phyloP scores from a whole-genome alignment of 2,113 vertebrate species.

The Chionomys nivalis region DNA sequence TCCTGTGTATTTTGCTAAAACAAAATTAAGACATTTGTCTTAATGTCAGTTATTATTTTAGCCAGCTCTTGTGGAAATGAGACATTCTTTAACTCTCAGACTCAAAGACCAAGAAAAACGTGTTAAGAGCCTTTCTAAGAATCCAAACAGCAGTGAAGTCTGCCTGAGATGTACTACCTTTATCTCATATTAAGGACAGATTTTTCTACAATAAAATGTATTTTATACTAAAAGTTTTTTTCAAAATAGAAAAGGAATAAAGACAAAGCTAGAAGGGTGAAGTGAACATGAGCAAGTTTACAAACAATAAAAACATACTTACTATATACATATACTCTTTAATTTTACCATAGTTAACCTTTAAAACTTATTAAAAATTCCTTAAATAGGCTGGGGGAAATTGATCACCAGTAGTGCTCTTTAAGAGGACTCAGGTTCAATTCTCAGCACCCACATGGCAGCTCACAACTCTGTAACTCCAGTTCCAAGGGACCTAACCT shows the following conservation, averaged over 20 bases:
- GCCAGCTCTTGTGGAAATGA: neutral
- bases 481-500: neutral
- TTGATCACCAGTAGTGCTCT: neutral
- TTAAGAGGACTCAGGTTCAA: neutral
- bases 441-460: neutral
- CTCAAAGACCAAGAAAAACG: neutral
- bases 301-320: neutral
- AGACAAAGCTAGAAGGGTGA: neutral
- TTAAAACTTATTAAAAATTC: neutral
- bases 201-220: neutral
- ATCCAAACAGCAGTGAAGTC: neutral
- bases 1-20: neutral
- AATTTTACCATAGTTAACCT: neutral
- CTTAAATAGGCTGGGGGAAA: neutral
- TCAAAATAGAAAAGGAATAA: neutral
- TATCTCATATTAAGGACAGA: neutral
- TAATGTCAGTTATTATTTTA: neutral
- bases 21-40: neutral
- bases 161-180: neutral
- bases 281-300: neutral
- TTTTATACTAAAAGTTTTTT: neutral
- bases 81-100: neutral
- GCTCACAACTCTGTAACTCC: neutral
- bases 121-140: neutral
- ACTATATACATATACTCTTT: neutral